phyloP scores from a whole-genome alignment of 2,113 vertebrate species.

The Tachysurus vachellii region DNA sequence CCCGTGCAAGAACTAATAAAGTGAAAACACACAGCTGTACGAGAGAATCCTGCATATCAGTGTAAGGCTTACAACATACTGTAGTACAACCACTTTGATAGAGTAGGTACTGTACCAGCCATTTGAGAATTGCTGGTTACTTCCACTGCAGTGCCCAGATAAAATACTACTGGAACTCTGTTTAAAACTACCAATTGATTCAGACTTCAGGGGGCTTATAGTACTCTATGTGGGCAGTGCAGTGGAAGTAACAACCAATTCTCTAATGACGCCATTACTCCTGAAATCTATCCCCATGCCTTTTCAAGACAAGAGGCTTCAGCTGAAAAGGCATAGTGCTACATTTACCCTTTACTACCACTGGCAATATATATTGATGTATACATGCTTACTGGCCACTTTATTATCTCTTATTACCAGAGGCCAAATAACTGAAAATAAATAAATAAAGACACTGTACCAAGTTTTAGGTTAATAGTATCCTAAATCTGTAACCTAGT shows the following conservation, averaged over 20 bases:
- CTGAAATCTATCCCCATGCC: not conserved
- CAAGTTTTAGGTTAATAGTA: too few species aligned
- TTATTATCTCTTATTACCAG: too few species aligned
- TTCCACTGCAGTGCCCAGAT: not conserved
- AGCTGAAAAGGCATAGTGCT: not conserved
- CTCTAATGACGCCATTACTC: not conserved
- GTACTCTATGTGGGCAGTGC: not conserved
- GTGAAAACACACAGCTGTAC: not conserved
- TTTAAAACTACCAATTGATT: not conserved
- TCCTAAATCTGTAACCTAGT: too few species aligned
- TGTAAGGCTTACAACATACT: not conserved
- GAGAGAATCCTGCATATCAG: not conserved
- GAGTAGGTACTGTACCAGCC: not conserved
- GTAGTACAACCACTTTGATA: too few species aligned
- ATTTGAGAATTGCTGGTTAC: not conserved
- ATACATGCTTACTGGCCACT: not conserved
- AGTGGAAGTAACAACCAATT: not conserved
- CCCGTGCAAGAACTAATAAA: not conserved
- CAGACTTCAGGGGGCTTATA: not conserved
- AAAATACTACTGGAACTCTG: not conserved
- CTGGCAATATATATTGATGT: not conserved
- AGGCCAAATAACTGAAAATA: too few species aligned
- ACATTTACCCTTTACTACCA: not conserved
- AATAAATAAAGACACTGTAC: too few species aligned
- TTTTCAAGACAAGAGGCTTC: not conserved